These are phyloP conservation scores for Mustela nigripes DNA, from an alignment of 2,113 vertebrate species.

Conservation along the genomic window DNA sequence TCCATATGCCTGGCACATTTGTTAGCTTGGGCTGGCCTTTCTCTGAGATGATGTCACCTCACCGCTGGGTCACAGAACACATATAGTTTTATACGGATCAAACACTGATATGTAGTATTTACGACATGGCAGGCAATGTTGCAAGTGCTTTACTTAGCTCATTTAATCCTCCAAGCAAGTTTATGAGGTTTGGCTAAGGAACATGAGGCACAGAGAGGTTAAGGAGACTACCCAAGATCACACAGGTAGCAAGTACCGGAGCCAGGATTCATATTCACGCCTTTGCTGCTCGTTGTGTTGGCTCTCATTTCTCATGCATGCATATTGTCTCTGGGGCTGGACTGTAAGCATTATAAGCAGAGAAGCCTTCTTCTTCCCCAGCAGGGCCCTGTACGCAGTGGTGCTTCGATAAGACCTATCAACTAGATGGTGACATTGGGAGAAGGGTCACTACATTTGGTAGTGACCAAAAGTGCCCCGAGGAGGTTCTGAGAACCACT, in stretches of 20 bases:
- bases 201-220: neutral
- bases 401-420: neutral
- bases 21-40: slow-evolving; percentile 1
- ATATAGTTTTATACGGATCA: neutral
- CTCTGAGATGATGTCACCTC: neutral
- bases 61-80: neutral
- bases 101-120: neutral
- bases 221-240: neutral
- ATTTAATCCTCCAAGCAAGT: neutral
- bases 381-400: neutral
- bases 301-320: neutral
- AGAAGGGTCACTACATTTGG: neutral
- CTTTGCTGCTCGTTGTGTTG: rapidly evolving
- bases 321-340: no score
- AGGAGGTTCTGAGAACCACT: neutral
- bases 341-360: neutral
- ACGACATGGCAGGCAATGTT: neutral
- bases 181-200: neutral
- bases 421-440: neutral
- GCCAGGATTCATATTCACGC: neutral
- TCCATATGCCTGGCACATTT: slow-evolving; percentile 46
- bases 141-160: neutral
- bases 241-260: neutral
- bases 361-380: neutral
- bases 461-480: neutral